These are phyloP conservation scores for Meliscaeva auricollis DNA, from an alignment of 2,888 invertebrate species.

Conservation along the genomic window DNA sequence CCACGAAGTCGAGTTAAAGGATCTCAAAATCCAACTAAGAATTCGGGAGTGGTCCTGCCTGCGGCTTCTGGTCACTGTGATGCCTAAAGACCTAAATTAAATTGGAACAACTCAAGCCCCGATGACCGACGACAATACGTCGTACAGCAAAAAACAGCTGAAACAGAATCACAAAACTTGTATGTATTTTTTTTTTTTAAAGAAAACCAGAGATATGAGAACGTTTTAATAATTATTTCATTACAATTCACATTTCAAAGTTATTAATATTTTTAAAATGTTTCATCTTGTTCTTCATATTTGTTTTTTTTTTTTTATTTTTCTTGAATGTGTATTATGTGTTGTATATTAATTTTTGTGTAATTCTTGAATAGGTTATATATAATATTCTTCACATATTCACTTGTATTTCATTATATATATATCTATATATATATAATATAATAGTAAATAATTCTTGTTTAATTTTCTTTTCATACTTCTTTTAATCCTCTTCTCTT, in stretches of 20 bases:
- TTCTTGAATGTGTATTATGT: conserved; percentile 64
- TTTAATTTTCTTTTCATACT: conserved; percentile 65
- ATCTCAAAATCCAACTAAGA: background rate
- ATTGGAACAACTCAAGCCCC: conserved; percentile 61
- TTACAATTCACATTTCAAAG: conserved; percentile 76
- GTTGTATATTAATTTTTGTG: conserved; percentile 73
- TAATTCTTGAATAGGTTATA: conserved; percentile 76
- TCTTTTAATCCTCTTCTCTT: conserved; percentile 75
- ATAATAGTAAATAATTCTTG: conserved; percentile 75
- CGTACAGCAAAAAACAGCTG: conserved; percentile 17
- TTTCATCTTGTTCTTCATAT: conserved; percentile 48
- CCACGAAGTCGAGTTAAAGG: background rate
- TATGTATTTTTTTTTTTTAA: conserved; percentile 34
- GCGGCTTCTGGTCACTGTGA: background rate
- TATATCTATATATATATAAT: conserved; percentile 67
- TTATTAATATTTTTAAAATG: conserved; percentile 71
- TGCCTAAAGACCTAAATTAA: conserved; percentile 36
- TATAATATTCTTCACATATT: conserved; percentile 75
- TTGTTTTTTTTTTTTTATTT: conserved; percentile 39
- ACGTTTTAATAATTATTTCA: conserved; percentile 76
- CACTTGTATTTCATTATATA: conserved; percentile 74
- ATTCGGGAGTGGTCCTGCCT: too few relatives aligned
- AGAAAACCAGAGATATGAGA: conserved; percentile 76
- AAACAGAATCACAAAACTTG: conserved; percentile 64
- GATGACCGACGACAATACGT: conserved; percentile 2